Percentiles rank a stretch among this genome's conserved stretches.
Conservation (phyloP, 2,797 vertebrate species). For the Staurois parvus region DNA sequence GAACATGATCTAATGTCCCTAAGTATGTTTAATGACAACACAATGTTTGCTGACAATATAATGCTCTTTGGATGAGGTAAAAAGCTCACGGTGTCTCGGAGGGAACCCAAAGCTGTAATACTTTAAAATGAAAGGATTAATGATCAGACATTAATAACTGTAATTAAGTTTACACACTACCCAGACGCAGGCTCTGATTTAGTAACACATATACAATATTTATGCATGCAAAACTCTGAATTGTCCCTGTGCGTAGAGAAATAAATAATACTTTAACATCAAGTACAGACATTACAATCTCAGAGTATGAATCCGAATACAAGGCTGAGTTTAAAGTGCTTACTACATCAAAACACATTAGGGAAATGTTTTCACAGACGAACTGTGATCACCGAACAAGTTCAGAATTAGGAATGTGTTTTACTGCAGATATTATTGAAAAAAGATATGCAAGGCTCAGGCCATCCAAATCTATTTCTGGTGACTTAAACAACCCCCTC, state of each 20-base stretch:
- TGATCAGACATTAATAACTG: constrained; percentile 24
- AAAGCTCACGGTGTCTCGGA: not conserved
- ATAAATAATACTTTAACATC: constrained; percentile 43
- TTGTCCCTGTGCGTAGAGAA: constrained; percentile 25
- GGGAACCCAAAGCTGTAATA: constrained; percentile 5
- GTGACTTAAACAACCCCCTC: too few relatives aligned
- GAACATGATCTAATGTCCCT: not conserved
- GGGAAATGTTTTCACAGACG: not conserved
- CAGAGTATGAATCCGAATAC: not conserved
- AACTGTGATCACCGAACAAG: not conserved
- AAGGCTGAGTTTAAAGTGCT: constrained; percentile 12
- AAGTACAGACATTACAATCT: constrained; percentile 2
- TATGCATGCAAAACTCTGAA: constrained; percentile 37
- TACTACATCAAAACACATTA: not conserved
- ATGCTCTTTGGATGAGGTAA: not conserved
- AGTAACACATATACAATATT: constrained; percentile 44
- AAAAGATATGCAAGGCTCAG: not conserved
- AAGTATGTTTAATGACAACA: not conserved
- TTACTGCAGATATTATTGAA: not conserved
- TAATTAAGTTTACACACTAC: constrained; percentile 29
- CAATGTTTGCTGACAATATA: not conserved
- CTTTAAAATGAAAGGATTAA: constrained; percentile 37
- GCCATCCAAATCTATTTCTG: not conserved
- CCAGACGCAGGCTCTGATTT: constrained; percentile 21
- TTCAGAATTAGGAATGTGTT: not conserved